phyloP scores from a whole-genome alignment of 2,888 invertebrate species.

The Sarcophaga caerulescens region DNA sequence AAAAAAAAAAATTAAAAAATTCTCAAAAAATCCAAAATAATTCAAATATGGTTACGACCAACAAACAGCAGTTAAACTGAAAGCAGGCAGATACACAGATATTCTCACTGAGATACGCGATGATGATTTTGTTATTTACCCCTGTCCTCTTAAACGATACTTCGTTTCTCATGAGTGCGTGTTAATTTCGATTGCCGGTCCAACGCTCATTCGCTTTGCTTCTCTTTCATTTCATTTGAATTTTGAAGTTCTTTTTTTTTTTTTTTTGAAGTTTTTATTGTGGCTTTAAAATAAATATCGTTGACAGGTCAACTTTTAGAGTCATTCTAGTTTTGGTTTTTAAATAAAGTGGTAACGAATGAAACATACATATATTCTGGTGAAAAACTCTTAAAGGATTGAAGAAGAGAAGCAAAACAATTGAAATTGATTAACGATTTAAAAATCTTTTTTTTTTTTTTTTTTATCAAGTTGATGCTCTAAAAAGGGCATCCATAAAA shows the following conservation, averaged over 20 bases:
- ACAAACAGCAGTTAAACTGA: neutral
- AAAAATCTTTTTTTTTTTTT: neutral
- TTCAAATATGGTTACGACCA: neutral
- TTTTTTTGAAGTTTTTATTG: constrained; percentile 34
- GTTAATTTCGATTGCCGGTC: constrained; percentile 45
- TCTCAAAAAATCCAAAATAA: neutral
- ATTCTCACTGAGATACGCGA: neutral
- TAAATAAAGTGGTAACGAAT: constrained; percentile 57
- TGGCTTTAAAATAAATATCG: constrained; percentile 62
- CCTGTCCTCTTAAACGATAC: neutral
- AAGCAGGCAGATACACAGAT: neutral
- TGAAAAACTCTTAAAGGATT: constrained; percentile 31
- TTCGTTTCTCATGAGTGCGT: constrained; percentile 64
- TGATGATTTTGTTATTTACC: neutral
- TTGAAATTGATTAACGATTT: neutral
- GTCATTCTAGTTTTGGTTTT: constrained; percentile 58
- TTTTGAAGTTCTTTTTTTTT: neutral
- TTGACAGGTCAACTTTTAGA: constrained; percentile 62
- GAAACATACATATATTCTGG: neutral
- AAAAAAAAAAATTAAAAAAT: neutral
- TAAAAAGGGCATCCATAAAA: neutral
- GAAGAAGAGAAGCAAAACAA: neutral
- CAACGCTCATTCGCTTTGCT: neutral
- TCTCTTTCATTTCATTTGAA: constrained; percentile 33
- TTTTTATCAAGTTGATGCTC: neutral